Percentiles rank a stretch among this genome's conserved stretches.
Evolutionary conservation across 2,888 invertebrate genomes (phyloP).

Genomic region (Trissolcus brochymenae): DNA sequence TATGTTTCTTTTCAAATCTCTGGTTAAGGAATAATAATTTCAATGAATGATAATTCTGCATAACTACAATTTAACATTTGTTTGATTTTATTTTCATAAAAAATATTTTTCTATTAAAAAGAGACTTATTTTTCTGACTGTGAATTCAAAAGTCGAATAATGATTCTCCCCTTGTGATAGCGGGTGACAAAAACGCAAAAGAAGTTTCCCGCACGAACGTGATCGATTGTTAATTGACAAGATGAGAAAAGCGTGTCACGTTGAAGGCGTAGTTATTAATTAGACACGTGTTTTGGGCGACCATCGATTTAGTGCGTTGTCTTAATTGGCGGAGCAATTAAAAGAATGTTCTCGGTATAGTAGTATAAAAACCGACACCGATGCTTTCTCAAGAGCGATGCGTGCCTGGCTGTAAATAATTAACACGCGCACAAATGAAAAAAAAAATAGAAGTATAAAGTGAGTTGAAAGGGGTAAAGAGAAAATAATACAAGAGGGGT

Average conservation of each 20-base stretch:
- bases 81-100: no score
- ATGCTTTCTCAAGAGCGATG: slow-evolving; percentile 25
- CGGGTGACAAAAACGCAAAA: slow-evolving; percentile 3
- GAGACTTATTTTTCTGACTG: no score
- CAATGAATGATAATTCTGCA: no score
- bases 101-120: no score
- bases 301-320: slow-evolving; percentile 64
- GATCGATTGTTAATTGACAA: slow-evolving; percentile 49
- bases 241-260: slow-evolving; percentile 37
- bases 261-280: slow-evolving; percentile 67
- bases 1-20: no score
- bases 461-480: slow-evolving; percentile 13
- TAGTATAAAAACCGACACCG: slow-evolving; percentile 27
- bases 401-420: slow-evolving; percentile 57
- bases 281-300: slow-evolving; percentile 71
- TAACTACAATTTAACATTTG: no score
- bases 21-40: no score
- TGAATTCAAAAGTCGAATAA: no score
- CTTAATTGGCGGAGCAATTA: slow-evolving; percentile 75
- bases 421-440: slow-evolving; percentile 52
- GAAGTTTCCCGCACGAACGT: slow-evolving; percentile 17
- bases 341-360: slow-evolving; percentile 64
- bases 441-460: slow-evolving; percentile 12
- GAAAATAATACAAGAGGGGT: not conserved
- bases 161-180: no score